These are phyloP conservation scores for Geopemphigus sp. DNA, from an alignment of 1,140 invertebrate genomes.

Conservation along the genomic window DNA sequence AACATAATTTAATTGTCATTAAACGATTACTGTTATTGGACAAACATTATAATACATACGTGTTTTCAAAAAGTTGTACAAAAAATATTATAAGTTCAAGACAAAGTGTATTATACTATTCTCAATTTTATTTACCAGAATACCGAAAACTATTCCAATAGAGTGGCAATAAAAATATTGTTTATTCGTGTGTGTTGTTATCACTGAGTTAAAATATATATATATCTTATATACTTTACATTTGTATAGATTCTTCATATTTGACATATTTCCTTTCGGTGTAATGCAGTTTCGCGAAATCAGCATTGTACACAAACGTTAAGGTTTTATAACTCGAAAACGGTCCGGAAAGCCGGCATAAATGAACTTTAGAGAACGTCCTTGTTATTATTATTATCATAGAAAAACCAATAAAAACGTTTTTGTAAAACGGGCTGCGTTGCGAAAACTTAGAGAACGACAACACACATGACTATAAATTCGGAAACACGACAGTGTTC, in stretches of 20 bases:
- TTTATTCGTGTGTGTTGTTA: neutral
- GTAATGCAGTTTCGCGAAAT: neutral
- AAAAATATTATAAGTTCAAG: too few species aligned
- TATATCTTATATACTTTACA: neutral
- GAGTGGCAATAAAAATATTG: neutral
- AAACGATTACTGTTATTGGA: too few species aligned
- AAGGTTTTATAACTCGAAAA: neutral
- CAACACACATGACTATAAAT: slow-evolving; percentile 11
- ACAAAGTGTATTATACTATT: neutral
- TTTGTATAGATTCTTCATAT: neutral
- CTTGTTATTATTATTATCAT: neutral
- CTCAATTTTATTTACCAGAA: neutral
- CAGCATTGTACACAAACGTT: neutral
- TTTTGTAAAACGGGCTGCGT: neutral
- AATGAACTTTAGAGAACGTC: neutral
- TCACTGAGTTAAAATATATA: neutral
- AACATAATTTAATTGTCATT: too few species aligned
- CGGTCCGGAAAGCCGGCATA: neutral
- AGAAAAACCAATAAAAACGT: slow-evolving; percentile 19
- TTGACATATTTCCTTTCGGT: neutral
- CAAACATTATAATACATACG: too few species aligned
- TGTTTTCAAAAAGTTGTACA: too few species aligned
- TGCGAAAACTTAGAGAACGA: neutral
- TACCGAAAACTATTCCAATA: neutral
- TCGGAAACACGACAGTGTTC: too few species aligned